Base-by-base conservation (phyloP, 2,113 vertebrate genomes). In the Sprattus sprattus region DNA sequence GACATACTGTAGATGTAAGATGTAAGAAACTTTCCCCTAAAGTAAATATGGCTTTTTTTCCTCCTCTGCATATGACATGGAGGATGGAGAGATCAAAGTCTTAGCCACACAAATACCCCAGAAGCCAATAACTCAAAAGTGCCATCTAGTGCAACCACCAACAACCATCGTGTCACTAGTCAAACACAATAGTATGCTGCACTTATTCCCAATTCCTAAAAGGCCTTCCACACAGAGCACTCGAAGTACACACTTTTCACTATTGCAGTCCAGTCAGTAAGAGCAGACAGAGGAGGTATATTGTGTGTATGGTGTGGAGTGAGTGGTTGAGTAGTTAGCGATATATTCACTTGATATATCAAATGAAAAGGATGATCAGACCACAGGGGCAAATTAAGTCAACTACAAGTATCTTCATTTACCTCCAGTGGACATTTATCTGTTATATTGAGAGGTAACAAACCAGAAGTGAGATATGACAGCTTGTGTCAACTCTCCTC, bases 71-170 rank as follows among this genome's bases (percentile, higher is more conserved):
- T 67, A 67, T 28, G 64, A 28, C 39, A 78, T 32, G 32, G 0
- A 39, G 25, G 71, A 39, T 5, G 11, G 71, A 44, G 13, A 39
- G 13, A 2, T 25, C 7, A 10, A 71, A 28, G 25, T 9, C 32
- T 11, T 78, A 78, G 39, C 71, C 28, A 78, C 4, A 78, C 32
- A 39, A 32, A 78, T 11, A 32, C 28, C 13, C 39, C 32, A 44
- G 11, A 32, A 78, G 25, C 71, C 28, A 78, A 18, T 32, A 57
- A 32, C 32, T 28, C 71, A 44, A 78, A 78, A 78, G 71, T 78
- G 71, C 71, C 28, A 78, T 78, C 71, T 78, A 78, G 28, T 78
- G 71, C 71, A 15, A 39, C 71, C 22, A 67, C 28, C 64, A 67
- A 11, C n/a, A 28, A 10, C 60, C 3, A 6, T 10, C 67, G 39